Evolutionary conservation across 53 echinoderm and acorn worm genomes (phyloP).

Genomic region (Patiria pectinifera): DNA sequence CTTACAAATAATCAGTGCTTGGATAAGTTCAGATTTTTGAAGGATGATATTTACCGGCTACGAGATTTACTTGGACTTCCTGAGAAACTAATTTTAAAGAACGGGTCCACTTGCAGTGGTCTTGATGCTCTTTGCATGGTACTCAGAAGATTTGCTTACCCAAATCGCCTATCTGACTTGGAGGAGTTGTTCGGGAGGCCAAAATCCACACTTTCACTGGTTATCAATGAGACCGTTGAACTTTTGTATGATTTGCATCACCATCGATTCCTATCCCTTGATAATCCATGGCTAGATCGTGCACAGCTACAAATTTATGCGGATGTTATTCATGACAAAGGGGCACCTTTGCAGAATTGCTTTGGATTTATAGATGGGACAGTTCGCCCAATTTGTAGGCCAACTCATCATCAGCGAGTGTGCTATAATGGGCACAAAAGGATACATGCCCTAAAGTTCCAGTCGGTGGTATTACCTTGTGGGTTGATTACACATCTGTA

Average conservation of each 20-base stretch:
- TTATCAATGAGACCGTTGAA: too few species aligned
- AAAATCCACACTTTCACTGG: too few species aligned
- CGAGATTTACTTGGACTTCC: too few species aligned
- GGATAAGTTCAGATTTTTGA: too few species aligned
- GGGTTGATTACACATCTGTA: slow-evolving; percentile 64
- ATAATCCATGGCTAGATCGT: too few species aligned
- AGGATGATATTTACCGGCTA: too few species aligned
- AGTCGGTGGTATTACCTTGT: slow-evolving; percentile 56
- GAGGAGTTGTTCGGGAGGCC: too few species aligned
- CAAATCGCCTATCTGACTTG: too few species aligned
- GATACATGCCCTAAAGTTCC: slow-evolving; percentile 10
- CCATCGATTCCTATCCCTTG: too few species aligned
- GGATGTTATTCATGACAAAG: slow-evolving; percentile 23
- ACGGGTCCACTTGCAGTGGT: slow-evolving; percentile 13
- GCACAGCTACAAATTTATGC: slow-evolving; percentile 22
- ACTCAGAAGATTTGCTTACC: background rate
- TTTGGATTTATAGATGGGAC: slow-evolving; percentile 73
- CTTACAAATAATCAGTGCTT: too few species aligned
- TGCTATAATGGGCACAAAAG: slow-evolving; percentile 62
- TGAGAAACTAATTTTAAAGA: background rate
- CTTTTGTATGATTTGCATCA: too few species aligned
- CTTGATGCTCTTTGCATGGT: slow-evolving; percentile 52
- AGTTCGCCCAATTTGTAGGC: slow-evolving; percentile 64
- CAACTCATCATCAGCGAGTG: slow-evolving; percentile 24
- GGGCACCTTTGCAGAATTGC: slow-evolving; percentile 60